Evolutionary conservation across 2,888 invertebrate species (phyloP).

Genomic region (Agelastica alni): DNA sequence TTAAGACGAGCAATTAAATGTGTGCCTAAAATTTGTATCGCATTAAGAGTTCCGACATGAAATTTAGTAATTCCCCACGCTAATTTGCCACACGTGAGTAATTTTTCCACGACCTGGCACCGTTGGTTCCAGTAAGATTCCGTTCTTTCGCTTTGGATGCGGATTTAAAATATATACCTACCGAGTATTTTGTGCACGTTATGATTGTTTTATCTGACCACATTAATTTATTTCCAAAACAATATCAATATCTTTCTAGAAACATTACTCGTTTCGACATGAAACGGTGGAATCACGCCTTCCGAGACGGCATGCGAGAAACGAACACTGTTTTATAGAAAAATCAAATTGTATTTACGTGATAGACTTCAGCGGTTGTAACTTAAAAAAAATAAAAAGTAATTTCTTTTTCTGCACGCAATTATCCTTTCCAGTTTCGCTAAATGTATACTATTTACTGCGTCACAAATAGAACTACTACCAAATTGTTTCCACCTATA

Average conservation of each 20-base stretch:
- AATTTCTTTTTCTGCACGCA: too few relatives aligned
- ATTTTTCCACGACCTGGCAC: constrained; percentile 11
- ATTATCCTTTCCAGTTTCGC: too few relatives aligned
- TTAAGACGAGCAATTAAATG: too few relatives aligned
- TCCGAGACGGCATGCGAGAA: constrained; percentile 29
- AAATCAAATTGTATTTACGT: constrained; percentile 17
- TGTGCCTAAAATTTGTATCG: too few relatives aligned
- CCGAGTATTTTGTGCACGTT: constrained; percentile 21
- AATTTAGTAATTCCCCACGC: background rate
- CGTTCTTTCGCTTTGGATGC: constrained; percentile 6
- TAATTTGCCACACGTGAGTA: constrained; percentile 4
- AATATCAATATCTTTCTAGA: constrained; percentile 18
- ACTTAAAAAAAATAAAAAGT: too few relatives aligned
- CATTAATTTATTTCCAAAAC: constrained; percentile 41
- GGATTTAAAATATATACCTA: constrained; percentile 8
- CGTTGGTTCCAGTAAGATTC: constrained; percentile 1
- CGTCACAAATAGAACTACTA: too few relatives aligned
- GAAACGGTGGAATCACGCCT: constrained; percentile 35
- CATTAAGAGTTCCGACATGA: constrained; percentile 1
- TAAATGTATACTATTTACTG: too few relatives aligned
- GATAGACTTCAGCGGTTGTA: too few relatives aligned
- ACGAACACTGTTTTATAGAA: constrained; percentile 19
- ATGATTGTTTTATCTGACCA: constrained; percentile 39
- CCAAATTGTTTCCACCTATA: too few relatives aligned
- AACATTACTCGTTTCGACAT: constrained; percentile 34